Conservation (phyloP, 2,113 vertebrate genomes). For the Pholis gunnellus region DNA sequence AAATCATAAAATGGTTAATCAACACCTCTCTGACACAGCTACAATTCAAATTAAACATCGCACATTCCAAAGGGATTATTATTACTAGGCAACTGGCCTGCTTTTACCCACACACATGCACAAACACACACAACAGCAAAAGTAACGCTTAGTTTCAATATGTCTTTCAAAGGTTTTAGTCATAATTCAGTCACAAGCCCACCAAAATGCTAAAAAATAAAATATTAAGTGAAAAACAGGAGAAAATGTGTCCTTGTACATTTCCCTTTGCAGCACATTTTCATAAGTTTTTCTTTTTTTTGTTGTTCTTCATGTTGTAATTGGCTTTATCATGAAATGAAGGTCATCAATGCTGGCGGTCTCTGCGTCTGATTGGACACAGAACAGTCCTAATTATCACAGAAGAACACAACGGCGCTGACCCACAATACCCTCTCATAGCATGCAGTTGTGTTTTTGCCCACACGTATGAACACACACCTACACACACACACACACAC, state of each 20-base stretch:
- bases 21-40: neutral
- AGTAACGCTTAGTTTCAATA: neutral
- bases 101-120: slow-evolving; percentile 23
- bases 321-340: slow-evolving; percentile 77
- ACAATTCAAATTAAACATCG: neutral
- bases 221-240: slow-evolving; percentile 31
- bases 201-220: slow-evolving; percentile 33
- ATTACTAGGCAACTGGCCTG: slow-evolving; percentile 22
- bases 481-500: slow-evolving; percentile 4
- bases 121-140: neutral
- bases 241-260: slow-evolving; percentile 16
- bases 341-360: slow-evolving; percentile 71
- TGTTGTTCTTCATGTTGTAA: slow-evolving; percentile 64
- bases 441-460: slow-evolving; percentile 30
- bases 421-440: slow-evolving; percentile 48
- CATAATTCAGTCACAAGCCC: slow-evolving; percentile 21
- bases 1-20: neutral
- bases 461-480: slow-evolving; percentile 11
- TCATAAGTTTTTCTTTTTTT: slow-evolving; percentile 21
- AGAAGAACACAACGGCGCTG: slow-evolving; percentile 51
- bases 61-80: slow-evolving; percentile 26
- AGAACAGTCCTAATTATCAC: slow-evolving; percentile 78
- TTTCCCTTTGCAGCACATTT: slow-evolving; percentile 21
- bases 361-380: slow-evolving; percentile 49
- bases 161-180: slow-evolving; percentile 38